phyloP scores from a whole-genome alignment of 2,797 vertebrate genomes.

The Adelosebastes latens region DNA sequence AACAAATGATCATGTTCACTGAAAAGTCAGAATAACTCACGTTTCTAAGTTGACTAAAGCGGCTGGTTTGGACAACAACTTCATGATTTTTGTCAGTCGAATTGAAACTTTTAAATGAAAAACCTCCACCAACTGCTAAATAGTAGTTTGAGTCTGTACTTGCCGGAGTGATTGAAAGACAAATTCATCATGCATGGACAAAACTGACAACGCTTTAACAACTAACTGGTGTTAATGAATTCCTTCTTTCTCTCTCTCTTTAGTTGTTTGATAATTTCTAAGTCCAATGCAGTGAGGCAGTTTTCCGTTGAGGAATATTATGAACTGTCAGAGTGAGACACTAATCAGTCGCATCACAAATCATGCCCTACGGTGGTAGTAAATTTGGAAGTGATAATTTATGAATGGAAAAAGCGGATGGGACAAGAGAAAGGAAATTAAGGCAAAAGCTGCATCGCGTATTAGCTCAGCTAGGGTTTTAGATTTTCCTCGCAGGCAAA shows the following conservation, averaged over 20 bases:
- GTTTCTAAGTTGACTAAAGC: neutral
- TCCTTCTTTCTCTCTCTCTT: neutral
- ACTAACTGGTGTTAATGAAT: neutral
- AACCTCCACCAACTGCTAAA: neutral
- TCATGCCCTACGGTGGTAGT: conserved; percentile 16
- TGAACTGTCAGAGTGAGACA: conserved; percentile 13
- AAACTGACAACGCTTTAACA: neutral
- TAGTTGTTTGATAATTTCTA: neutral
- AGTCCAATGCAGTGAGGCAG: neutral
- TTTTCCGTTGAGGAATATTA: neutral
- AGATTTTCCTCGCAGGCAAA: conserved; percentile 27
- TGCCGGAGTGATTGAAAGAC: neutral
- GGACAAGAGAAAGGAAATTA: conserved; percentile 25
- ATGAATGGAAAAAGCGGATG: conserved; percentile 26
- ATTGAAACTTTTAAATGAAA: neutral
- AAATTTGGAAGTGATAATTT: conserved; percentile 45
- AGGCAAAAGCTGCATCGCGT: neutral
- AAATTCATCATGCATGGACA: neutral
- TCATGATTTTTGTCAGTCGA: neutral
- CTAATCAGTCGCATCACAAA: conserved; percentile 26
- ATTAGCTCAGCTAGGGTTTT: conserved; percentile 8
- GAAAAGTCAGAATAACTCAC: neutral
- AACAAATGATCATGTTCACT: neutral
- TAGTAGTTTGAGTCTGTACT: neutral
- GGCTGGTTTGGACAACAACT: neutral